A percentile compares a stretch with the other conserved stretches of the same genome.
These are phyloP conservation scores for Chanos chanos DNA, from an alignment of 2,797 vertebrate species.

Conservation along the genomic window DNA sequence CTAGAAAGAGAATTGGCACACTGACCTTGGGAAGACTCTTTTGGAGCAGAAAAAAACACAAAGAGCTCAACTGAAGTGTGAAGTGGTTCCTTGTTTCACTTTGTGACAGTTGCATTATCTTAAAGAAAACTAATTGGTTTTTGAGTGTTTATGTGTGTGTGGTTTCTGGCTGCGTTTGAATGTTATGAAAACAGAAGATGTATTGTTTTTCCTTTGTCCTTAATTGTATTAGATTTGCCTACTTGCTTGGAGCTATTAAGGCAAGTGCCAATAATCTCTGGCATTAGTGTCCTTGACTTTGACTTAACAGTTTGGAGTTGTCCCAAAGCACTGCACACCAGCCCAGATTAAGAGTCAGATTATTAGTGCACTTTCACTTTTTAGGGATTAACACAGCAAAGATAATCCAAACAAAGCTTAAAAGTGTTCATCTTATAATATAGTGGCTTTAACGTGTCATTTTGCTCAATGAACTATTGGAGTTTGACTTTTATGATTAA, in stretches of 20 bases:
- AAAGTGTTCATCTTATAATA: not conserved
- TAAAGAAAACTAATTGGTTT: slow-evolving; percentile 45
- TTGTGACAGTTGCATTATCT: slow-evolving; percentile 20
- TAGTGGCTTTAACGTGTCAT: not conserved
- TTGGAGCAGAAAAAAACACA: too few species aligned
- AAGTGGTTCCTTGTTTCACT: too few species aligned
- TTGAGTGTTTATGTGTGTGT: too few species aligned
- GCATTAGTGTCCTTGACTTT: too few species aligned
- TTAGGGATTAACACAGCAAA: slow-evolving; percentile 37
- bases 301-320: too few species aligned
- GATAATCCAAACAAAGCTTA: slow-evolving; percentile 27
- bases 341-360: slow-evolving; percentile 29
- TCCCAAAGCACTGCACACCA: not conserved
- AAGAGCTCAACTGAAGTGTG: slow-evolving; percentile 35
- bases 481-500: not conserved
- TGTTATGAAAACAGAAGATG: too few species aligned
- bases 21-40: too few species aligned
- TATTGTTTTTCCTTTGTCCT: too few species aligned
- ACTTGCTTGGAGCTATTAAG: too few species aligned
- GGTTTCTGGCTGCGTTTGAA: not conserved
- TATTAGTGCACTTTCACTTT: slow-evolving; percentile 36
- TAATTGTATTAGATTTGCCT: too few species aligned
- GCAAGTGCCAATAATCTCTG: slow-evolving; percentile 12
- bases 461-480: not conserved
- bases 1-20: too few species aligned